Conservation (phyloP, 2,888 invertebrate species). For the Cantharis nigra region DNA sequence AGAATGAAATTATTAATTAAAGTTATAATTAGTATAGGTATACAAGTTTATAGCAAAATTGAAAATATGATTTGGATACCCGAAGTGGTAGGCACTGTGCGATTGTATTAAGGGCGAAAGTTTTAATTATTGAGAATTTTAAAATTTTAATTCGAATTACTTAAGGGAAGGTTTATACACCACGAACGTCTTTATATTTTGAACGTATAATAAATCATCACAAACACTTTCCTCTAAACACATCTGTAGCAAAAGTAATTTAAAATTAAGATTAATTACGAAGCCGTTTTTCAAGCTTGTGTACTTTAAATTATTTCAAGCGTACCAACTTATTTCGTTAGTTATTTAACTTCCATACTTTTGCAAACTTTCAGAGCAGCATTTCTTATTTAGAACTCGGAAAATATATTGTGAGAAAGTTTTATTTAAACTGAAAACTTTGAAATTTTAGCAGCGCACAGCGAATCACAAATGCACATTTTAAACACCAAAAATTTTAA, state of each 20-base stretch:
- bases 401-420: slow-evolving; percentile 28
- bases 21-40: background rate
- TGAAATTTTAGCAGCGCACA: background rate
- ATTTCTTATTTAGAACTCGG: slow-evolving; percentile 32
- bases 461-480: background rate
- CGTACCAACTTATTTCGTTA: slow-evolving; percentile 39
- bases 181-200: slow-evolving; percentile 12
- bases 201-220: slow-evolving; percentile 31
- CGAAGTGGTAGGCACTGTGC: background rate
- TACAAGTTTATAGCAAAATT: background rate
- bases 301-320: slow-evolving; percentile 41
- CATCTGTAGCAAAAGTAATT: slow-evolving; percentile 45
- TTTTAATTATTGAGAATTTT: background rate
- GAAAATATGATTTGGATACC: background rate
- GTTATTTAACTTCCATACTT: slow-evolving; percentile 40
- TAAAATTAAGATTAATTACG: slow-evolving; percentile 55
- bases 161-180: background rate
- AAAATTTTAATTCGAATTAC: background rate
- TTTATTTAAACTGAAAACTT: slow-evolving; percentile 6
- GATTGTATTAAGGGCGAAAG: background rate
- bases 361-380: slow-evolving; percentile 22
- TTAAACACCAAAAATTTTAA: background rate
- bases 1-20: background rate
- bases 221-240: slow-evolving; percentile 28
- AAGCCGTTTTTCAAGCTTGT: slow-evolving; percentile 47